Evolutionary conservation across 1,140 invertebrate genomes (phyloP).

Genomic region (Apis florea): DNA sequence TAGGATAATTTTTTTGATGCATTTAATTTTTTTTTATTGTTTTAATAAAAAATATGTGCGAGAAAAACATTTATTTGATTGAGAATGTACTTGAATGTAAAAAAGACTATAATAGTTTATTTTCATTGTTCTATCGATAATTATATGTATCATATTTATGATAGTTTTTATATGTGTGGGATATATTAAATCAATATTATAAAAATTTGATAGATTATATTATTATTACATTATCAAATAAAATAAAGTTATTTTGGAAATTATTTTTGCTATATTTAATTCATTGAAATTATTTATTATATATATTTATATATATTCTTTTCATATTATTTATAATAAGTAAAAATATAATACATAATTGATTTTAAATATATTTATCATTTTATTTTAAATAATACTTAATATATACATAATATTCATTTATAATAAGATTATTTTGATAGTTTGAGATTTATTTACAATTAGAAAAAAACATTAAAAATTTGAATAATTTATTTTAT

Average conservation of each 20-base stretch:
- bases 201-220: not conserved
- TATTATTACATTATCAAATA: not conserved
- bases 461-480: not conserved
- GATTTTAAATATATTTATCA: not conserved
- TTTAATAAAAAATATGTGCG: not conserved
- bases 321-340: not conserved
- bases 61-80: slow-evolving; percentile 5
- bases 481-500: not conserved
- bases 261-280: not conserved
- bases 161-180: not conserved
- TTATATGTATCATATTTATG: not conserved
- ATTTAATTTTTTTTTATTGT: not conserved
- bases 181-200: not conserved
- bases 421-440: not conserved
- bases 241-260: not conserved
- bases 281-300: not conserved
- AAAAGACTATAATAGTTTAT: slow-evolving; percentile 6
- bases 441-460: not conserved
- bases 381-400: not conserved
- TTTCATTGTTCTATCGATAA: slow-evolving; percentile 17
- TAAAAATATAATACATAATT: not conserved
- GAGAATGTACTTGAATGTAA: slow-evolving; percentile 4
- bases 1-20: not conserved
- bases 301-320: not conserved
- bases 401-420: not conserved